Percentiles rank a stretch among this genome's conserved stretches.
Conservation (phyloP, 2,113 vertebrate genomes). For the Excalfactoria chinensis region DNA sequence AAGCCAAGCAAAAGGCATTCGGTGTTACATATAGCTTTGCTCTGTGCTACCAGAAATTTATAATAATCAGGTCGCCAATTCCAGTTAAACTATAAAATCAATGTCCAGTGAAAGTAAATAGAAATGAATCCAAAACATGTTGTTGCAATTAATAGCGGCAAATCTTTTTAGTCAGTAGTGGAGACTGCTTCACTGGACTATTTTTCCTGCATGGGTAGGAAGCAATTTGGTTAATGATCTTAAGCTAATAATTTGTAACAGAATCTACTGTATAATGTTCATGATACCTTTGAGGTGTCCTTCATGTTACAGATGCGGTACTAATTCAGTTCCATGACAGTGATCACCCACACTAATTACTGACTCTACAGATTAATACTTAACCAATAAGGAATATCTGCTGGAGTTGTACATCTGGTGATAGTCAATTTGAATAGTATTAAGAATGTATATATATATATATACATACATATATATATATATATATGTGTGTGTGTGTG, state of each 20-base stretch:
- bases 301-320: conserved; percentile 75
- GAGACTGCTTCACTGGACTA: not conserved
- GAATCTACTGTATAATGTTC: conserved; percentile 71
- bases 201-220: not conserved
- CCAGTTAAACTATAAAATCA: conserved; percentile 5
- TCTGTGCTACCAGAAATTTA: not conserved
- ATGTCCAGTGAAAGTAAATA: conserved; percentile 38
- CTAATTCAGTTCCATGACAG: conserved; percentile 78
- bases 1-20: not conserved
- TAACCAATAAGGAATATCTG: conserved; percentile 68
- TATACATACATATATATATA: too few species aligned
- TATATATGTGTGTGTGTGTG: too few species aligned
- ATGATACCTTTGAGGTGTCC: conserved; percentile 79
- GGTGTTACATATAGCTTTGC: not conserved
- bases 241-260: conserved; percentile 73
- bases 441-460: not conserved
- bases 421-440: conserved; percentile 61
- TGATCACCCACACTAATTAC: conserved; percentile 73
- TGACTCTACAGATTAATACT: conserved; percentile 76
- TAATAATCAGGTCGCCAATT: not conserved
- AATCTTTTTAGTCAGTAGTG: not conserved
- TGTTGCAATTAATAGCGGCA: conserved; percentile 39
- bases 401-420: conserved; percentile 62
- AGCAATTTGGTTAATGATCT: conserved; percentile 68
- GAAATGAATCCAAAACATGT: not conserved